These are phyloP conservation scores for Oryzias curvinotus DNA, from an alignment of 2,113 vertebrate genomes.

Conservation along the genomic window DNA sequence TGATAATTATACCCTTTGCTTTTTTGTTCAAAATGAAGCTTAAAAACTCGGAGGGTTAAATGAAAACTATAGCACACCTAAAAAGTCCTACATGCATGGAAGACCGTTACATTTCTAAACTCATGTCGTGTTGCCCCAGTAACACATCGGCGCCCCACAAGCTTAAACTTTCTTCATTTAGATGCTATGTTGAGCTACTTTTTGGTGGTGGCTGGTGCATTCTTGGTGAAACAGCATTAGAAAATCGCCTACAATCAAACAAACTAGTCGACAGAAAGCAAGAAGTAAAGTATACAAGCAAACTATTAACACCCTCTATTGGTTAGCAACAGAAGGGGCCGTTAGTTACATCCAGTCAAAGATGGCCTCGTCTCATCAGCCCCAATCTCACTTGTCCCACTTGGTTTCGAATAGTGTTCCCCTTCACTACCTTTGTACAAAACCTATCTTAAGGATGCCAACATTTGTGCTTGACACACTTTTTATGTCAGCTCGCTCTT, in stretches of 20 bases:
- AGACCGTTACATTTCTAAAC: constrained; percentile 78
- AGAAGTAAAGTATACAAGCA: constrained; percentile 65
- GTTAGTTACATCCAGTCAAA: constrained; percentile 66
- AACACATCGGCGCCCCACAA: constrained; percentile 66
- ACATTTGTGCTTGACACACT: constrained; percentile 69
- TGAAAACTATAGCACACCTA: constrained; percentile 71
- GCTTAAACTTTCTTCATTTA: constrained; percentile 45
- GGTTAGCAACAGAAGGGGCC: constrained; percentile 65
- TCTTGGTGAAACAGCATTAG: constrained; percentile 75
- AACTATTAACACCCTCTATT: constrained; percentile 64
- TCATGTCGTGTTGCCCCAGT: constrained; percentile 69
- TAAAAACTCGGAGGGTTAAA: constrained; percentile 64
- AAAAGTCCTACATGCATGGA: constrained; percentile 81
- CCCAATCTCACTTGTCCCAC: constrained; percentile 46
- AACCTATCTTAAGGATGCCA: constrained; percentile 61
- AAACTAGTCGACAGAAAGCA: constrained; percentile 68
- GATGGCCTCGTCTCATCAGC: constrained; percentile 50
- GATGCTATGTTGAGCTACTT: constrained; percentile 69
- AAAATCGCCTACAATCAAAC: constrained; percentile 75
- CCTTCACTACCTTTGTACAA: constrained; percentile 40
- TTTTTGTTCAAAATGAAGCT: constrained; percentile 66
- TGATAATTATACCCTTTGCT: constrained; percentile 73
- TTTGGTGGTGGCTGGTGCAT: constrained; percentile 82
- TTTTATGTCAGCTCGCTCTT: constrained; percentile 42
- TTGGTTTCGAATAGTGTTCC: constrained; percentile 42